These are phyloP conservation scores for Hartigia nigra DNA, from an alignment of 2,888 invertebrate species.

Conservation along the genomic window DNA sequence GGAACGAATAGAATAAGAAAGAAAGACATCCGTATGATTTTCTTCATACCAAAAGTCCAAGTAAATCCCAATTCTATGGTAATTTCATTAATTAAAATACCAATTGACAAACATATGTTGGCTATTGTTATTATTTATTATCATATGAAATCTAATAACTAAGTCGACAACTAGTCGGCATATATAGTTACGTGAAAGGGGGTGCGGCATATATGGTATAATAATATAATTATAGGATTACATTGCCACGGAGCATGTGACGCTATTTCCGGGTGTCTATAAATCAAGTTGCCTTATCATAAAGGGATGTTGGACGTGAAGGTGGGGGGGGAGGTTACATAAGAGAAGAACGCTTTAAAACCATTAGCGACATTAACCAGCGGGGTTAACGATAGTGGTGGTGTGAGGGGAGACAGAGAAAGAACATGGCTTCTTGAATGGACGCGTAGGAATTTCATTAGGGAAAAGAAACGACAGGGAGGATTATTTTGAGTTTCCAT, in stretches of 20 bases:
- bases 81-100: background rate
- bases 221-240: slow-evolving; percentile 9
- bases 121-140: background rate
- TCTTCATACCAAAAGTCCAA: background rate
- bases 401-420: background rate
- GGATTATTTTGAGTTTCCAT: background rate
- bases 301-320: background rate
- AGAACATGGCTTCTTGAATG: background rate
- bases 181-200: background rate
- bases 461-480: background rate
- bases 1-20: background rate
- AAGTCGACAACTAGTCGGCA: background rate
- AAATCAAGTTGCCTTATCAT: slow-evolving; percentile 7
- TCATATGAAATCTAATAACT: background rate
- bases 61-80: background rate
- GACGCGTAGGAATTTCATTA: background rate
- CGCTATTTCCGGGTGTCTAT: slow-evolving; percentile 3
- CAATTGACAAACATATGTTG: background rate
- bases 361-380: slow-evolving; percentile 6
- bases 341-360: slow-evolving; percentile 1
- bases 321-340: background rate
- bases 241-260: slow-evolving; percentile 2
- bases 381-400: background rate
- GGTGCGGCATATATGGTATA: slow-evolving; percentile 2
- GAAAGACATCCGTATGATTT: background rate